Evolutionary conservation across 64 coral and sea anemone species (phyloP), one percentile per base, ranked within the genome.

Genomic region (Catalaphyllia jardinei): DNA sequence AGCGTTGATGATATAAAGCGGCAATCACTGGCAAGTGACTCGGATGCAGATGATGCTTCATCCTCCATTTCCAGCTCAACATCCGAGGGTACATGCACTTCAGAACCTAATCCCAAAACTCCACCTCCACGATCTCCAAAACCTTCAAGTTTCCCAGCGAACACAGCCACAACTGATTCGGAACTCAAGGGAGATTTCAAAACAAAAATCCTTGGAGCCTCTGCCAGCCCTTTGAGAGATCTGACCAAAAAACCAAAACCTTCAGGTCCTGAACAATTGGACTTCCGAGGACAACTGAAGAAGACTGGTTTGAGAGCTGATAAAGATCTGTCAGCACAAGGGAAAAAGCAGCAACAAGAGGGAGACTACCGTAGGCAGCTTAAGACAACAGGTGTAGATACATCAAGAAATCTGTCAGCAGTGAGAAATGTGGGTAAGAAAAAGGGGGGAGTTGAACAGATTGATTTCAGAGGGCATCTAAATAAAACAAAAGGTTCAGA

Each of bases 381-480:
- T 24, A 80, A 52, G 25, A 1, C 77, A 29, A 72, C 76, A 52
- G 61, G 63, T 79, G 76, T 57, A 1, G 63, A 89, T 31, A 10
- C 79, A 30, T 78, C 77, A 29, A 77, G 63, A 73, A 85, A 85
- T 71, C 63, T 71, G 22, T 71, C 81, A 71, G 81, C 35, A 71
- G 2, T 65, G 6, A 69, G 19, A 85, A 51, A 6, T 85, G 62
- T 27, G 10, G 62, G 63, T 71, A 80, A 80, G n/a, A 89, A 78
- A 69, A 80, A 79, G 31, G 64, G 31, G 57, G 46, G 73, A 1
- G 35, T 60, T 81, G 77, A 38, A 54, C 76, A 81, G 42, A 60
- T 89, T 79, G 88, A 89, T 30, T 89, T 89, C 49, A 89, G 88
- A 89, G 88, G 75, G 33, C 20, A 62, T 27, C 22, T 89, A 12